These are phyloP conservation scores for Clarias magur DNA, from an alignment of 2,113 vertebrate genomes.

Conservation along the genomic window DNA sequence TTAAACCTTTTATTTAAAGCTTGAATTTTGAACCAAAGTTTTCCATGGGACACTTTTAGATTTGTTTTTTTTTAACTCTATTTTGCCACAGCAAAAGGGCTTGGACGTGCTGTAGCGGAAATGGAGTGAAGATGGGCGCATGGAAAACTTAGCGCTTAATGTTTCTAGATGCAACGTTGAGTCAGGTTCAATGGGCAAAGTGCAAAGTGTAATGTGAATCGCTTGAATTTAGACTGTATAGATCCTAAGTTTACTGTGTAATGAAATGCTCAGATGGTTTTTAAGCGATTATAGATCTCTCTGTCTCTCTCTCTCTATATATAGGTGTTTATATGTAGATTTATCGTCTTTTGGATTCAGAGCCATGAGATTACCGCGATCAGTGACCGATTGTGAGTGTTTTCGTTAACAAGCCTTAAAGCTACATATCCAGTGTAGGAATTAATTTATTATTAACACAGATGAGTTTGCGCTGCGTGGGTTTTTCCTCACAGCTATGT, in stretches of 20 bases:
- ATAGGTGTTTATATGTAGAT: background rate
- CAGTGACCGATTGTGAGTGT: slow-evolving; percentile 10
- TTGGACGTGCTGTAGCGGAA: slow-evolving; percentile 38
- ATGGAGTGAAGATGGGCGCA: background rate
- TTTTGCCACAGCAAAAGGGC: slow-evolving; percentile 49
- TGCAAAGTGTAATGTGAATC: slow-evolving; percentile 43
- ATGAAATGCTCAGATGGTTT: slow-evolving; percentile 14
- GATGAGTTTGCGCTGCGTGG: background rate
- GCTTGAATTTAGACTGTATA: slow-evolving; percentile 19
- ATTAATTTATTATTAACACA: background rate
- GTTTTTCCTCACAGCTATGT: background rate
- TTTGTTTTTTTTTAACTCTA: slow-evolving; percentile 32
- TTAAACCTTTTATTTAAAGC: background rate
- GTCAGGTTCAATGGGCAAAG: slow-evolving; percentile 47
- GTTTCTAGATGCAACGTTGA: slow-evolving; percentile 25
- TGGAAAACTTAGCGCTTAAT: slow-evolving; percentile 3
- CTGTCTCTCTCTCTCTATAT: background rate
- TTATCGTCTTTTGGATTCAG: slow-evolving; percentile 27
- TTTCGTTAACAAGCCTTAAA: slow-evolving; percentile 49
- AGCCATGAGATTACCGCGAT: slow-evolving; percentile 41
- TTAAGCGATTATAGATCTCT: background rate
- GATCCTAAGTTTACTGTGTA: slow-evolving; percentile 18
- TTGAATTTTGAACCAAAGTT: slow-evolving; percentile 47
- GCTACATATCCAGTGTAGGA: slow-evolving; percentile 40
- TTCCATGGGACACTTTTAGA: slow-evolving; percentile 12